Conservation (phyloP, 2,888 invertebrate species). For the Coleophora flavipennella region DNA sequence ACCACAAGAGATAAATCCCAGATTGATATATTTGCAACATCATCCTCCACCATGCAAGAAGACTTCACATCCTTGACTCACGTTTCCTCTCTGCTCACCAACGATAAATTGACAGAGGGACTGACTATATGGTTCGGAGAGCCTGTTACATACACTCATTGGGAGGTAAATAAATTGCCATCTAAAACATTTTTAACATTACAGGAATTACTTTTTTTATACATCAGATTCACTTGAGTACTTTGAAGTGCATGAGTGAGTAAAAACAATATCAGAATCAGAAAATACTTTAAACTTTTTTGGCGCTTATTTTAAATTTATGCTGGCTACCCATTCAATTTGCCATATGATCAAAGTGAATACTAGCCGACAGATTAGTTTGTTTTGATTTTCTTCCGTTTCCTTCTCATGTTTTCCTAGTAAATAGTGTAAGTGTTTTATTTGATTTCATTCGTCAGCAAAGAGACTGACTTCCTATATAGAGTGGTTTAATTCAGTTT, state of each 20-base stretch:
- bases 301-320: no score
- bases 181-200: not conserved
- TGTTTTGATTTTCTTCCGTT: not conserved
- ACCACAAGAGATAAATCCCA: no score
- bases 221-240: no score
- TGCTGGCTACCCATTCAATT: no score
- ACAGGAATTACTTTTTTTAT: no score
- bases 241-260: no score
- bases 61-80: slow-evolving; percentile 37
- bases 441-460: not conserved
- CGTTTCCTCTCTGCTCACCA: slow-evolving; percentile 43
- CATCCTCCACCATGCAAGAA: slow-evolving; percentile 15
- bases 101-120: slow-evolving; percentile 35
- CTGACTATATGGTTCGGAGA: slow-evolving; percentile 51
- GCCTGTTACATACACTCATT: slow-evolving; percentile 40
- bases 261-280: no score
- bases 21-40: no score
- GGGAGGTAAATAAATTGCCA: slow-evolving; percentile 41
- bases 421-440: not conserved
- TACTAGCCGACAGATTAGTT: no score
- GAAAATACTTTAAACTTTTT: no score
- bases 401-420: not conserved
- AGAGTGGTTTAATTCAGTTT: not conserved
- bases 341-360: no score
- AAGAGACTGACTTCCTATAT: not conserved